Conservation (phyloP, 2,797 vertebrate species). For the Ispidina lecontei region DNA sequence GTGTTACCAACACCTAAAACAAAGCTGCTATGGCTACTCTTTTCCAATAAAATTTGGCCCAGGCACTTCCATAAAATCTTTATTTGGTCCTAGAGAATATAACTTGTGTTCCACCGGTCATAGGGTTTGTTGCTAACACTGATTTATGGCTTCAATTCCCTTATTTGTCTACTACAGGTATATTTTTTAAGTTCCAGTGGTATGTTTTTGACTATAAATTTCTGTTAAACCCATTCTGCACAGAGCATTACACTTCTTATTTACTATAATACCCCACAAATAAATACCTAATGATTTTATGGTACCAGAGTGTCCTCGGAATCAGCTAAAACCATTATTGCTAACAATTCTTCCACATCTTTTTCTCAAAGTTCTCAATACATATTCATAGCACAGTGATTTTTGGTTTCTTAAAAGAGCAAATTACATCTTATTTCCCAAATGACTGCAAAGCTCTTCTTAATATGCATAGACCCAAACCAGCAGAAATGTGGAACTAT, state of each 20-base stretch:
- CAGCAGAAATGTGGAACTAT: not conserved
- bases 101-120: not conserved
- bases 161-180: not conserved
- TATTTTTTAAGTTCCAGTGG: not conserved
- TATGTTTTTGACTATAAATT: not conserved
- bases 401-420: not conserved
- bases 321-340: not conserved
- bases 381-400: not conserved
- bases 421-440: conserved; percentile 31
- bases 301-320: not conserved
- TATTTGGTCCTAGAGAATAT: not conserved
- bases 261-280: not conserved
- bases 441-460: conserved; percentile 5
- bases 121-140: not conserved
- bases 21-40: not conserved
- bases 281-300: not conserved
- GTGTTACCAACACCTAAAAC: not conserved
- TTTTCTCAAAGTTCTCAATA: not conserved
- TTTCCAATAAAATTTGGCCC: not conserved
- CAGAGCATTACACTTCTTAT: not conserved
- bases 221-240: not conserved
- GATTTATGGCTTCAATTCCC: not conserved
- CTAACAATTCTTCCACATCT: not conserved
- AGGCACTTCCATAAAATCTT: not conserved
- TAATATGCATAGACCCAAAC: not conserved